Evolutionary conservation across 2,113 vertebrate genomes (phyloP).

Genomic region (Ellobius talpinus): DNA sequence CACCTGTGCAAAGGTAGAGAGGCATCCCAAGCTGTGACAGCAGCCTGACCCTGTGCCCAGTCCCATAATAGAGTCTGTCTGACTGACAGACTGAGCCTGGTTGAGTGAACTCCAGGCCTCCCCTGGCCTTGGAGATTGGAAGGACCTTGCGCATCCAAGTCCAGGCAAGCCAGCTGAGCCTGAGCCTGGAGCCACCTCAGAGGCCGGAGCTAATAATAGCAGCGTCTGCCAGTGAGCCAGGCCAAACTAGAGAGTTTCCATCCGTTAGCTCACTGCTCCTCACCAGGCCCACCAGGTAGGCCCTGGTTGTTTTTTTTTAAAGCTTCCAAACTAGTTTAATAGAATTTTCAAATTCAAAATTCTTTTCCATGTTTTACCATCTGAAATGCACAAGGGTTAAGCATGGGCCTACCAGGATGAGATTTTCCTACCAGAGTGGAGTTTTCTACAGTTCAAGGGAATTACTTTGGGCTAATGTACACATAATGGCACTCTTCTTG

Average conservation of each 20-base stretch:
- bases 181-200: constrained; percentile 60
- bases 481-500: background rate
- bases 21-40: background rate
- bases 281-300: constrained; percentile 70
- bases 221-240: background rate
- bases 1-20: constrained; percentile 58
- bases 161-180: background rate
- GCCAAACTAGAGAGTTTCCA: constrained; percentile 57
- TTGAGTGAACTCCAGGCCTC: background rate
- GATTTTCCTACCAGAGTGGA: background rate
- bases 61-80: background rate
- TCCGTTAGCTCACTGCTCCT: constrained; percentile 58
- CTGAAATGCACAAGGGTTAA: background rate
- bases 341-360: constrained; percentile 43
- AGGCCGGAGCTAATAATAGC: constrained; percentile 70
- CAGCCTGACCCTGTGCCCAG: background rate
- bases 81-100: background rate
- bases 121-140: background rate
- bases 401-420: background rate
- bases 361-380: background rate
- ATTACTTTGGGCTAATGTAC: background rate
- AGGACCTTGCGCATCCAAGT: background rate
- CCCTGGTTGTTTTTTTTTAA: constrained; percentile 65
- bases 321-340: constrained; percentile 67
- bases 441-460: background rate